Percentiles rank a stretch among this genome's conserved stretches.
phyloP scores from a whole-genome alignment of 30 jellyfish, hydroid and myxozoan species.

The Chironex yamaguchii region DNA sequence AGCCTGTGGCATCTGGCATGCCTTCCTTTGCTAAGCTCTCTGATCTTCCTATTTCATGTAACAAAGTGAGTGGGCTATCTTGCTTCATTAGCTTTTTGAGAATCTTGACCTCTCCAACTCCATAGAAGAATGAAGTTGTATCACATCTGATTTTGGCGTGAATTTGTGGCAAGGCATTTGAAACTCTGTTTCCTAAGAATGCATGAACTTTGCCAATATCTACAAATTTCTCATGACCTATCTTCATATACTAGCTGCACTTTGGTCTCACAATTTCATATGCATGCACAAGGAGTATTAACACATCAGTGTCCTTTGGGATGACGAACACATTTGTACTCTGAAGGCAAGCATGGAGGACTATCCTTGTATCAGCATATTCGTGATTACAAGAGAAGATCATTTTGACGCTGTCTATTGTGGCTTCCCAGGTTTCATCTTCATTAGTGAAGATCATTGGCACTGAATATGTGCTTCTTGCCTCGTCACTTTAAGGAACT shows the following conservation, averaged over 20 bases:
- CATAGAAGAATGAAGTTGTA: conserved; percentile 29
- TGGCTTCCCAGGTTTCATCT: background rate
- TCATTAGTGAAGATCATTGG: background rate
- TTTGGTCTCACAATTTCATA: background rate
- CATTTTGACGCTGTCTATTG: background rate
- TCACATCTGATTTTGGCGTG: conserved; percentile 38
- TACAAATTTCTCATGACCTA: conserved; percentile 9
- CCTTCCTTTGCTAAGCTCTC: background rate
- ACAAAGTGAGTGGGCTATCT: background rate
- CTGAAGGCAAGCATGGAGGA: conserved; percentile 15
- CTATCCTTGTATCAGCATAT: conserved; percentile 20
- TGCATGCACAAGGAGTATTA: conserved; percentile 15
- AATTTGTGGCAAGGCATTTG: conserved; percentile 7
- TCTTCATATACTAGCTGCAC: conserved; percentile 13
- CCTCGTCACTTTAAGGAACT: background rate
- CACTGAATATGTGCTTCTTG: background rate
- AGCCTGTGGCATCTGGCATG: background rate
- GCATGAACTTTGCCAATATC: conserved; percentile 3
- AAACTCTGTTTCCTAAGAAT: background rate
- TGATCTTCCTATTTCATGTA: background rate
- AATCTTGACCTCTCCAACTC: conserved; percentile 29
- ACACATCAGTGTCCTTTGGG: conserved; percentile 31
- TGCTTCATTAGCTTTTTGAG: background rate
- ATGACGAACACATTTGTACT: conserved; percentile 24
- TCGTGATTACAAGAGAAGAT: conserved; percentile 8